Percentiles rank a stretch among this genome's conserved stretches.
Conservation (phyloP, 2,113 vertebrate species). For the Laticauda colubrina region DNA sequence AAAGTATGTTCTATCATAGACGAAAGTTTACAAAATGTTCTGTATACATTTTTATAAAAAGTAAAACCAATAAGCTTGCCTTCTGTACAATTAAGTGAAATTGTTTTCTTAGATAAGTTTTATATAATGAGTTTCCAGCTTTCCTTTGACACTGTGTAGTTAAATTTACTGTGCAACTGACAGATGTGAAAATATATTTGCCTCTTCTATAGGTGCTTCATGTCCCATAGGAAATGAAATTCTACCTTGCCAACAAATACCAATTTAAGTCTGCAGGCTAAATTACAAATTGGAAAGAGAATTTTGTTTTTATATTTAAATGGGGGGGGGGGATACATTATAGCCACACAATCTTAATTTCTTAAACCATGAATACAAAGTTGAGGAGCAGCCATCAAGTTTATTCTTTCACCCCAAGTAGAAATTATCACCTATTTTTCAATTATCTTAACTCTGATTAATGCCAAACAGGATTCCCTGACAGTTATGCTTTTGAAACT, state of each 20-base stretch:
- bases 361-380: neutral
- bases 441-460: neutral
- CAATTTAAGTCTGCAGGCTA: neutral
- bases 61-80: constrained; percentile 39
- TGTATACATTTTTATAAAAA: constrained; percentile 33
- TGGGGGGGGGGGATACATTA: neutral
- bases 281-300: neutral
- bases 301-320: neutral
- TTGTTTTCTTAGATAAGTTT: constrained; percentile 48
- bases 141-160: constrained; percentile 39
- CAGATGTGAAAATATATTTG: constrained; percentile 31
- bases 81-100: constrained; percentile 46
- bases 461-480: neutral
- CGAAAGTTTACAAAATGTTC: constrained; percentile 49
- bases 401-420: too few species aligned
- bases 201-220: neutral
- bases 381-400: neutral
- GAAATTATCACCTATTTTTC: neutral
- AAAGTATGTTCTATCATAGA: constrained; percentile 25
- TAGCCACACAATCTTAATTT: neutral
- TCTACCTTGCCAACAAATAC: neutral
- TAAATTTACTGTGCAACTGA: constrained; percentile 36
- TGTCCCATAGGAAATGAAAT: neutral
- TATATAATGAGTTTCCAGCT: constrained; percentile 27
- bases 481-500: neutral